These are phyloP conservation scores for Trididemnum nubilum DNA, from an alignment of 23 tunicate genomes.

Conservation along the genomic window DNA sequence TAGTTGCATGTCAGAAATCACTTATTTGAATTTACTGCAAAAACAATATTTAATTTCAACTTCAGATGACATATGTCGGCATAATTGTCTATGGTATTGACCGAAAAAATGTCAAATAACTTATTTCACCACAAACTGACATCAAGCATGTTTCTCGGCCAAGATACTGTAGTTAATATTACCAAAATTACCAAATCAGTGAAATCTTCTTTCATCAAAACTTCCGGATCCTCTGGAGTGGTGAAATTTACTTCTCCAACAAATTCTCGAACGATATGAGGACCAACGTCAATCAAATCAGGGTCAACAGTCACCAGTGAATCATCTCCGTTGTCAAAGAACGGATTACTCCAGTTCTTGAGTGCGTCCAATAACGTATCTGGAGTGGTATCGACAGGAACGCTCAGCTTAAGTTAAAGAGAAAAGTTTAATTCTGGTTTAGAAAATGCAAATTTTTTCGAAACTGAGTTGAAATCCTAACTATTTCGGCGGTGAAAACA, in stretches of 20 bases:
- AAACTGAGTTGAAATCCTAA: too few species aligned
- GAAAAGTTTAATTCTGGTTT: not conserved
- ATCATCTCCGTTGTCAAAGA: not conserved
- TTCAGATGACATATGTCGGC: too few species aligned
- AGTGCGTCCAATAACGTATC: constrained; percentile 16
- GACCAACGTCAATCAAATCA: constrained; percentile 34
- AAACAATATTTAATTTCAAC: too few species aligned
- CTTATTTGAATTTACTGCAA: too few species aligned
- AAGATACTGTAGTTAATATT: too few species aligned
- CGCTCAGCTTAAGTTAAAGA: not conserved
- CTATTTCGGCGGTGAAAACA: too few species aligned
- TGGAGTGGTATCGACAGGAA: constrained; percentile 33
- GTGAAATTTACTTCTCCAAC: constrained; percentile 42
- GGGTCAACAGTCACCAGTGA: not conserved
- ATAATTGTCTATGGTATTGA: too few species aligned
- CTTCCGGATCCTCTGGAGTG: not conserved
- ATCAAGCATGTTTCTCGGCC: too few species aligned
- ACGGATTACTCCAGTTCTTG: constrained; percentile 11
- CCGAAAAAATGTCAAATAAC: too few species aligned
- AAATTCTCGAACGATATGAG: constrained; percentile 42
- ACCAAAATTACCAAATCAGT: not conserved
- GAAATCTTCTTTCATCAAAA: not conserved
- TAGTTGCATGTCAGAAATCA: too few species aligned
- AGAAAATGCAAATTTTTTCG: too few species aligned
- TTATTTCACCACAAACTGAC: too few species aligned